Evolutionary conservation across 2,888 invertebrate genomes (phyloP), one percentile per base, ranked within the genome.

Genomic region (Phoenoteleia sp.): DNA sequence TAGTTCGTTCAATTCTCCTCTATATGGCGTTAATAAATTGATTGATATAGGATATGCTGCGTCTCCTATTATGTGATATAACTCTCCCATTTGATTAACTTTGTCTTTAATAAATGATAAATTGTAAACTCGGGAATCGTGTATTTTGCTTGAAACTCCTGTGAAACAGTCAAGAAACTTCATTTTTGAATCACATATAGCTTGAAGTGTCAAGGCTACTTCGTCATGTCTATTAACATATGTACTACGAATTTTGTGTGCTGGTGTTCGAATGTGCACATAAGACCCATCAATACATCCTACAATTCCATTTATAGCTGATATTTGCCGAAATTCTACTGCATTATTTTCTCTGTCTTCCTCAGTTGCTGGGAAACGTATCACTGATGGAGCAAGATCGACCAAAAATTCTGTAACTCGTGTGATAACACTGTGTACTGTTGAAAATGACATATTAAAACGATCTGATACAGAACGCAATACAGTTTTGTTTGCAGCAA

Each of bases 241-340:
- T 9, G 33, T 33, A 11, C 33, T 33, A 33, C 33, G 33, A 33
- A 9, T 33, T 33, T 33, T 33, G 5, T 33, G 5, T 11, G 11
- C 33, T 33, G 11, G 33, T 9, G 33, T 9, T 33, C 33, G 5
- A 5, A 33, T 11, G 5, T 81, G 69, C 13, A 69, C 56, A n/a
- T 81, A 81, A 3, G 54, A 75, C 7, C 47, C 66, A 29, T 67
- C 76, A 1, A n/a, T n/a, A n/a, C n/a, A n/a, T n/a, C n/a, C n/a
- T n/a, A n/a, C n/a, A 81, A 52, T 76, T 76, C 69, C 62, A 81
- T 76, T 75, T 11, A 81, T 67, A 9, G 45, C 39, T 13, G 75
- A 62, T n/a, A 76, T 15, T 15, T 58, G 17, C 2, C 36, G 33
- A 23, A 58, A 58, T 11, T 58, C 15, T 13, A 13, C 29, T 15